Evolutionary conservation across 2,797 vertebrate genomes (phyloP).

Genomic region (Urosaurus nigricauda): DNA sequence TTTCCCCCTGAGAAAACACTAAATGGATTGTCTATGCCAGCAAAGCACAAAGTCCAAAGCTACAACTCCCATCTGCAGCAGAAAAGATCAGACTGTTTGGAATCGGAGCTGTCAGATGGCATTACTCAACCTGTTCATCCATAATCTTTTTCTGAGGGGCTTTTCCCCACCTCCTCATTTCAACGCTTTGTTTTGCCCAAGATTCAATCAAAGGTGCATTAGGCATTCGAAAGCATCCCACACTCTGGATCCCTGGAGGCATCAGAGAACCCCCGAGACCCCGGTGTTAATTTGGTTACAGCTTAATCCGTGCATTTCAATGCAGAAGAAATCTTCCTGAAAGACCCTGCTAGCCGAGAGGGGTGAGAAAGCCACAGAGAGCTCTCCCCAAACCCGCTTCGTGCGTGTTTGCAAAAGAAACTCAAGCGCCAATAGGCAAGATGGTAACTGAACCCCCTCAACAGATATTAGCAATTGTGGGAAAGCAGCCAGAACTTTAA

Average conservation of each 20-base stretch:
- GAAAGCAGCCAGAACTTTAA: constrained; percentile 81
- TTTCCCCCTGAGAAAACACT: constrained; percentile 17
- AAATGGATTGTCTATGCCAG: constrained; percentile 40
- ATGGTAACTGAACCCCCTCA: constrained; percentile 65
- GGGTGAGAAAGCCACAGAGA: constrained; percentile 59
- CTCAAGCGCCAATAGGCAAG: constrained; percentile 62
- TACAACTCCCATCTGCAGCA: constrained; percentile 27
- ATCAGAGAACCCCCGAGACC: constrained; percentile 60
- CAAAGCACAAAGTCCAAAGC: constrained; percentile 39
- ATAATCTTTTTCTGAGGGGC: constrained; percentile 67
- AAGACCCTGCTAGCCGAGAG: constrained; percentile 60
- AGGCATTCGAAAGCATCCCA: constrained; percentile 64
- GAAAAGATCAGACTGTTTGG: constrained; percentile 48
- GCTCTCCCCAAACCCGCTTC: not conserved
- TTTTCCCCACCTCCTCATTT: constrained; percentile 65
- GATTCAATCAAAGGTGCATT: constrained; percentile 91
- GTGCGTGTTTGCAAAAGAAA: constrained; percentile 42
- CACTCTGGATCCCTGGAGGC: constrained; percentile 36
- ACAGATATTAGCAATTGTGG: constrained; percentile 73
- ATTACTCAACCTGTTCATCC: constrained; percentile 73
- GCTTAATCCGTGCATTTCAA: constrained; percentile 75
- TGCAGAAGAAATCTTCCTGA: constrained; percentile 55
- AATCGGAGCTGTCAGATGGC: constrained; percentile 60
- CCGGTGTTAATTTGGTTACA: constrained; percentile 71
- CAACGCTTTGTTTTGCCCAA: constrained; percentile 68